Evolutionary conservation across 2,888 invertebrate species (phyloP), one percentile per base, ranked within the genome.

Genomic region (Drosophila birchii): DNA sequence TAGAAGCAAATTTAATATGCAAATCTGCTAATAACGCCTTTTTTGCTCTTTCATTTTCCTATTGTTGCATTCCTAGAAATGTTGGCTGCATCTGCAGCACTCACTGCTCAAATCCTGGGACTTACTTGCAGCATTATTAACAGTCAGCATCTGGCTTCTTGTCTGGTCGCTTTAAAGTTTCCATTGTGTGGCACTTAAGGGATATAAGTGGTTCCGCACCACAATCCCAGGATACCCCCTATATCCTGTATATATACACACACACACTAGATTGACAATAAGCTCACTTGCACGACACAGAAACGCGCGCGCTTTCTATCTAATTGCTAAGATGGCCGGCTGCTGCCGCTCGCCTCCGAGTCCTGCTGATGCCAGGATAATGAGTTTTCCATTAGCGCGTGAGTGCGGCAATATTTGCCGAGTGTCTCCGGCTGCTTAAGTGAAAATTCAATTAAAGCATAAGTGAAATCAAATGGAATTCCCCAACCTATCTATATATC

Each of bases 361-460:
- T 53, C 51, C 38, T 36, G 23, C 18, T 23, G 32, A 51, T 60
- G 20, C 49, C 55, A 36, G 55, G 62, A 67, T 87, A 81, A 88
- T 84, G 84, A 81, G 72, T 76, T 84, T 88, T 84, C 89, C 89
- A 84, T 84, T 88, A 88, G 89, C 70, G 79, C 49, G 63, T 69
- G 69, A 82, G 78, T 78, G 84, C 66, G 68, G 74, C 68, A 85
- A 82, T 75, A 78, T 80, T 86, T 82, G 70, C 56, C 57, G 44
- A 66, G 23, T 18, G 67, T 57, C 53, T 49, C 38, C 43, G 56
- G 51, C 18, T 71, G 63, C 77, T 77, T 75, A 77, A 84, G 74
- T 72, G 79, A 74, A 81, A 84, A 84, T 77, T 86, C 78, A 88
- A 84, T 84, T 86, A 88, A 62, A 47, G 53, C 43, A 43, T 36